Evolutionary conservation across 64 coral and sea anemone genomes (phyloP), one percentile per base, ranked within the genome.

Genomic region (Montipora capricornis): DNA sequence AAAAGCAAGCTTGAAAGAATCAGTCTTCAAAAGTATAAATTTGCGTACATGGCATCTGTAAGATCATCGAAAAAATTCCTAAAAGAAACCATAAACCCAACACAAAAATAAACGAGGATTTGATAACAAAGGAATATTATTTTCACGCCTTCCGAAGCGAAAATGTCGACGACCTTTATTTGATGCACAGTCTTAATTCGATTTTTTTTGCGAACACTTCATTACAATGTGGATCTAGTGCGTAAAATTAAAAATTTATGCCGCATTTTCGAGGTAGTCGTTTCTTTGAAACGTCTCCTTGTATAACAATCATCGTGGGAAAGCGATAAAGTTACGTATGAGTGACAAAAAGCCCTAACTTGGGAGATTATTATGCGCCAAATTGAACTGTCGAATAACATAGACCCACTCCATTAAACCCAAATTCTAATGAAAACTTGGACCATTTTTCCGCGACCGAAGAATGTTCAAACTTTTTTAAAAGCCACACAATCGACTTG

Each of bases 191-290:
- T 86, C 82, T 86, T 86, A 86, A 86, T 86, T 86, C 82, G 82
- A 86, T 86, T 86, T 86, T 71, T 70, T 37, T 50, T 73, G 4
- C 76, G 82, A 86, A 86, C 82, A 51, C 82, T 71, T 86, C 62
- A 86, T 64, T 45, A 86, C 82, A 86, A 86, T 66, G 66, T 86
- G 82, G 13, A 46, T 15, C 82, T 29, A 50, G 66, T 86, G 82
- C n/a, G 82, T 86, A 86, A 86, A 86, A 86, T 86, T 86, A 86
- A 86, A 86, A 70, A 86, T 86, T 86, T 51, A 86, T 71, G 11
- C n/a, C 82, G 47, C 66, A 1, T 17, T 70, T 86, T 86, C 66
- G 66, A 70, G 67, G 17, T 86, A 44, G 16, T 71, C 44, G 17
- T 86, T 71, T 86, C 82, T 47, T 68, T 67, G 59, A 86, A 73